Evolutionary conservation across 2,888 invertebrate genomes (phyloP).

Genomic region (Drosophila putrida): DNA sequence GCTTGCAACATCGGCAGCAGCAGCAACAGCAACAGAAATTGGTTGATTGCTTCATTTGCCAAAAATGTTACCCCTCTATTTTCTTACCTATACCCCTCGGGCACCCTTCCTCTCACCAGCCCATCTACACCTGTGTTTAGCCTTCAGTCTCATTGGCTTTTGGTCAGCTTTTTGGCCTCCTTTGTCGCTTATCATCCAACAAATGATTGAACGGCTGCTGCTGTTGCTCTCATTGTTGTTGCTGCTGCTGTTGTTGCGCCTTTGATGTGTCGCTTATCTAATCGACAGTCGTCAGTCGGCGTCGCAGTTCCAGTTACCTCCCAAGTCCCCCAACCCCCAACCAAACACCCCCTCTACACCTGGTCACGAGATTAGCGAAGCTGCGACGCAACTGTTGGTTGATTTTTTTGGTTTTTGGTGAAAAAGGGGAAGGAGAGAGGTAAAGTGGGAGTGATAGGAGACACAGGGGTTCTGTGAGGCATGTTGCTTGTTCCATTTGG

Average conservation of each 20-base stretch:
- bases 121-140: neutral
- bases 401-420: neutral
- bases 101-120: too few relatives aligned
- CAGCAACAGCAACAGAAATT: slow-evolving; percentile 1
- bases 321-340: neutral
- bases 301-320: slow-evolving; percentile 34
- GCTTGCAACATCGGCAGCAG: neutral
- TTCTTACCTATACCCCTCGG: neutral
- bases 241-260: slow-evolving; percentile 35
- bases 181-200: slow-evolving; percentile 48
- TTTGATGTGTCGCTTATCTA: slow-evolving; percentile 69
- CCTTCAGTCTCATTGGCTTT: neutral
- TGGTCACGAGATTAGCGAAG: slow-evolving; percentile 62
- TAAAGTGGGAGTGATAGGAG: neutral
- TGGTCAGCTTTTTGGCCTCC: slow-evolving; percentile 45
- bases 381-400: slow-evolving; percentile 45
- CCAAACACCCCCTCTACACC: neutral
- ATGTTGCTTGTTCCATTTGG: slow-evolving; percentile 29
- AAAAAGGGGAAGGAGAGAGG: neutral
- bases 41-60: neutral
- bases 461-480: slow-evolving; percentile 9
- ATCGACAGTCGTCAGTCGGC: slow-evolving; percentile 44
- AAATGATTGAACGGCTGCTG: slow-evolving; percentile 59
- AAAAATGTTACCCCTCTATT: neutral
- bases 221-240: slow-evolving; percentile 17